Conservation (phyloP, 1,140 invertebrate genomes). For the Venustaconcha ellipsiformis region DNA sequence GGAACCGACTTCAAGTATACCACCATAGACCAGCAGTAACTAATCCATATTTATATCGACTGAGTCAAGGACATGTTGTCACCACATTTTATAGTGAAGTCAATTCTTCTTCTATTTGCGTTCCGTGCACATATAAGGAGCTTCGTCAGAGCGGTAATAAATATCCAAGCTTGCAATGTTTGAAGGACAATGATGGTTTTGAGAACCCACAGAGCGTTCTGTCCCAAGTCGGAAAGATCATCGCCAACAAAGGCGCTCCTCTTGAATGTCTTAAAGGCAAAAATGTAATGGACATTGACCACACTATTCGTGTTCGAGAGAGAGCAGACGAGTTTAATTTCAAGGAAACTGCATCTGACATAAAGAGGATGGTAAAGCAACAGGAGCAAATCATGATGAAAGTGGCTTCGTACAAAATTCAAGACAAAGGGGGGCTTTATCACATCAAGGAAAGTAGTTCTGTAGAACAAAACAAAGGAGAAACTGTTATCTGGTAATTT, state of each 20-base stretch:
- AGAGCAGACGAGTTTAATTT: slow-evolving; percentile 55
- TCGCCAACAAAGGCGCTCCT: slow-evolving; percentile 52
- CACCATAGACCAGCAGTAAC: slow-evolving; percentile 48
- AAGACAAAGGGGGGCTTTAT: slow-evolving; percentile 59
- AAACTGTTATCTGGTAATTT: slow-evolving; percentile 46
- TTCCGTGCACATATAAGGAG: slow-evolving; percentile 60
- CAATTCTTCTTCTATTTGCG: slow-evolving; percentile 60
- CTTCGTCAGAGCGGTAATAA: slow-evolving; percentile 43
- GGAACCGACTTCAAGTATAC: slow-evolving; percentile 49
- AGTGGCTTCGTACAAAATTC: slow-evolving; percentile 53
- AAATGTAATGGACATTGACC: slow-evolving; percentile 64
- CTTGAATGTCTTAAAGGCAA: slow-evolving; percentile 58
- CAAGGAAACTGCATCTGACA: slow-evolving; percentile 43
- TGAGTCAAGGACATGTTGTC: slow-evolving; percentile 52
- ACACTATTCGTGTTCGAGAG: slow-evolving; percentile 53
- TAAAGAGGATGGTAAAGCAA: slow-evolving; percentile 54
- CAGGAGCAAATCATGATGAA: slow-evolving; percentile 57
- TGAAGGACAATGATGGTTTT: slow-evolving; percentile 6
- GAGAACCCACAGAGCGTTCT: slow-evolving; percentile 35
- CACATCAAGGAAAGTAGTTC: slow-evolving; percentile 58
- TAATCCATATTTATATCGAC: slow-evolving; percentile 49
- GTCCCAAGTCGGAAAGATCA: slow-evolving; percentile 59
- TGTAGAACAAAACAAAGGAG: slow-evolving; percentile 50
- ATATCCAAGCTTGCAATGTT: slow-evolving; percentile 7
- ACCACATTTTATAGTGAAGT: slow-evolving; percentile 61